A percentile compares a stretch with the other conserved stretches of the same genome.
Evolutionary conservation across 2,888 invertebrate genomes (phyloP).

Genomic region (Temnothorax rugatulus): DNA sequence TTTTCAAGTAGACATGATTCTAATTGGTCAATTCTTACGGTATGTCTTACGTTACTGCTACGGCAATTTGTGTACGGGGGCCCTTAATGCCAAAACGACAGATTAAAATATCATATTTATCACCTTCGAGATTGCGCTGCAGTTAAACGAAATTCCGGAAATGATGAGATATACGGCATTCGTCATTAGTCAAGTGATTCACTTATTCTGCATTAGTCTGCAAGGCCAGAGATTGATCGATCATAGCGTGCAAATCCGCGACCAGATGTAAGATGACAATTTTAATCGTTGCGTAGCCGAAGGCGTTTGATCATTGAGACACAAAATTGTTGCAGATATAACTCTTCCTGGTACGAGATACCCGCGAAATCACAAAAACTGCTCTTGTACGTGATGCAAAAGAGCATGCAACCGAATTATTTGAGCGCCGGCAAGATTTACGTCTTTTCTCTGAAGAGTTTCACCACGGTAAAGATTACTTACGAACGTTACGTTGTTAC

Average conservation of each 20-base stretch:
- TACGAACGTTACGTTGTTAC: neutral
- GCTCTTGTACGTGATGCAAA: constrained; percentile 27
- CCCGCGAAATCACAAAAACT: constrained; percentile 47
- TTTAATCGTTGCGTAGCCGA: no score
- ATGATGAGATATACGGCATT: neutral
- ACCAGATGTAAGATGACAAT: constrained; percentile 41
- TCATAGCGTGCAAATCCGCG: constrained; percentile 21
- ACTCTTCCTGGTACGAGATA: constrained; percentile 42
- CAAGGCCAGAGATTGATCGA: constrained; percentile 59
- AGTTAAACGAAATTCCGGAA: neutral
- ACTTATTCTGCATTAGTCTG: constrained; percentile 46
- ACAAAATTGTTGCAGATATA: constrained; percentile 41
- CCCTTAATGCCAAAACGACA: neutral
- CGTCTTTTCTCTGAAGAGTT: constrained; percentile 40
- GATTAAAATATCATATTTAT: neutral
- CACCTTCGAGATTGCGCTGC: neutral
- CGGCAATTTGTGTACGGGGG: no score
- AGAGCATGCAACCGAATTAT: neutral
- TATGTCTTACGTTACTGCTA: no score
- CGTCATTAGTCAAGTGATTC: constrained; percentile 43
- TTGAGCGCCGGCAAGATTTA: constrained; percentile 45
- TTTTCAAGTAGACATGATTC: no score
- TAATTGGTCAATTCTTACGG: no score
- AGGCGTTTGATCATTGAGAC: no score
- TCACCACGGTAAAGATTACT: constrained; percentile 37